These are phyloP conservation scores for Helicolenus hilgendorfi DNA, from an alignment of 2,797 vertebrate species.

Conservation along the genomic window DNA sequence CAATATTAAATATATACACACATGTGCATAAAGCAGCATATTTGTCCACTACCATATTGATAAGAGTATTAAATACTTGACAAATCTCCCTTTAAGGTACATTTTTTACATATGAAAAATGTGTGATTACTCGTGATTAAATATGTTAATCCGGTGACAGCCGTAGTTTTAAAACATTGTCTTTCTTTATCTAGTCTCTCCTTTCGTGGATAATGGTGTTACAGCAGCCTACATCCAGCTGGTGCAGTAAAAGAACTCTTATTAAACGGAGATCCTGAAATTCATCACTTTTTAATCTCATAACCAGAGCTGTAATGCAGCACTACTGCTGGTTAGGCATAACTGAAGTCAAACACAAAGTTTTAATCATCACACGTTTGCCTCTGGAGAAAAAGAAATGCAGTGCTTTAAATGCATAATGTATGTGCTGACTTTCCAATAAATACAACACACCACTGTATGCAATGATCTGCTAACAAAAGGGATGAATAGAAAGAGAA, in stretches of 20 bases:
- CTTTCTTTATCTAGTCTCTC: neutral
- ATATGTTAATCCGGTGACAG: neutral
- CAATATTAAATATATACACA: too few relatives aligned
- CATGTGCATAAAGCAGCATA: too few relatives aligned
- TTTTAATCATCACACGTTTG: neutral
- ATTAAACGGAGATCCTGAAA: neutral
- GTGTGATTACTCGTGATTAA: too few relatives aligned
- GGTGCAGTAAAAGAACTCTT: neutral
- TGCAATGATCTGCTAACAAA: neutral
- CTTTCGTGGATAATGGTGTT: neutral
- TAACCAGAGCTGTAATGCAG: neutral
- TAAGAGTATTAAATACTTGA: too few relatives aligned
- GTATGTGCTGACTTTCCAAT: neutral
- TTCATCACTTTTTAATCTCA: neutral
- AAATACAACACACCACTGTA: neutral
- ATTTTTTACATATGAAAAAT: too few relatives aligned
- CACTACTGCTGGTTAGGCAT: neutral
- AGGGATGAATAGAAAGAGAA: neutral
- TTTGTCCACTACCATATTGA: too few relatives aligned
- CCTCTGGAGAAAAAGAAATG: neutral
- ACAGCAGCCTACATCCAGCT: neutral
- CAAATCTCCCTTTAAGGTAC: too few relatives aligned
- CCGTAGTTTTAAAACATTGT: neutral
- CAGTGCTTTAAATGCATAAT: neutral
- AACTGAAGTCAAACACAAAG: neutral